Evolutionary conservation across 2,113 vertebrate species (phyloP).

Genomic region (Austrofundulus limnaeus): DNA sequence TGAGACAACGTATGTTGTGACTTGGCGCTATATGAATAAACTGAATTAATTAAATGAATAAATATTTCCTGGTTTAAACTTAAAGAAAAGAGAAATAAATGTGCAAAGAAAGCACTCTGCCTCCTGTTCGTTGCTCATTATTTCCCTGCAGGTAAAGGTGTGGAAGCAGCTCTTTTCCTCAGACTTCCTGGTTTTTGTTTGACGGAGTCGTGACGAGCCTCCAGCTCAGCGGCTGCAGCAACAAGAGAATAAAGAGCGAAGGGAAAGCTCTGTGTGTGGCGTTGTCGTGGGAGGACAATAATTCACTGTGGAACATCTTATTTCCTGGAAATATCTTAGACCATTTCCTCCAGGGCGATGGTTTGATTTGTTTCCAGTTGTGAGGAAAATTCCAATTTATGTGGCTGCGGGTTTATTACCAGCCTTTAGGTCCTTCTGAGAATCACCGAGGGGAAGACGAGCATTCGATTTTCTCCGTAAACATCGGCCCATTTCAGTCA

Average conservation of each 20-base stretch:
- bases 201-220: conserved; percentile 16
- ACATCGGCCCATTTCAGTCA: conserved; percentile 27
- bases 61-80: conserved; percentile 3
- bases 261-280: neutral
- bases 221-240: neutral
- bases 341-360: neutral
- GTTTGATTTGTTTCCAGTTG: conserved; percentile 21
- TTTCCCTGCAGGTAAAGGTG: conserved; percentile 40
- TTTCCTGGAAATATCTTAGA: conserved; percentile 17
- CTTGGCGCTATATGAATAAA: too few species aligned
- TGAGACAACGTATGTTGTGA: too few species aligned
- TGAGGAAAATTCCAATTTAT: conserved; percentile 32
- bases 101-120: conserved; percentile 35
- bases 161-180: conserved; percentile 9
- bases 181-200: conserved; percentile 3
- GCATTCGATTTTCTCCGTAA: conserved; percentile 38
- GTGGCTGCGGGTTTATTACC: conserved; percentile 43
- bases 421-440: conserved; percentile 29
- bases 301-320: conserved; percentile 10
- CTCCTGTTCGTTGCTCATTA: conserved; percentile 12
- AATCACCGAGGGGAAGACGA: conserved; percentile 25
- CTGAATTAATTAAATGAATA: too few species aligned
- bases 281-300: neutral
- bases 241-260: neutral
- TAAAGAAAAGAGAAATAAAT: conserved; percentile 29